Percentiles rank a stretch among this genome's conserved stretches.
Conservation (phyloP, 2,888 invertebrate species). For the Deroplatys truncata region DNA sequence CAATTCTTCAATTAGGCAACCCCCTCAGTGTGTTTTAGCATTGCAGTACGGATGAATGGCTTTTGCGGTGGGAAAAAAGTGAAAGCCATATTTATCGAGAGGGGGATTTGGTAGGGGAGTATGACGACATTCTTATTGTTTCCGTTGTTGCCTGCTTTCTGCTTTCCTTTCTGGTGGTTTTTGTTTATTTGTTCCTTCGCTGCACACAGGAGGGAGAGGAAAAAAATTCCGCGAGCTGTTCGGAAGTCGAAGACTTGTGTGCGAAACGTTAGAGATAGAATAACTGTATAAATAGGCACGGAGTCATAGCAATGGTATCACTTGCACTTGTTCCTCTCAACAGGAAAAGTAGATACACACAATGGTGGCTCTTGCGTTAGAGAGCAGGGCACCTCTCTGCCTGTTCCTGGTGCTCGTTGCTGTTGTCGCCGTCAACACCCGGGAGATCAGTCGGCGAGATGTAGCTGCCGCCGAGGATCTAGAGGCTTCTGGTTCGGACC, state of each 20-base stretch:
- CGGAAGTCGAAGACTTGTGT: neutral
- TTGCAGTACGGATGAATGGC: neutral
- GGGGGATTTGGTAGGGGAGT: neutral
- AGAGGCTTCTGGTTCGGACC: conserved; percentile 38
- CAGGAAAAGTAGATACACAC: neutral
- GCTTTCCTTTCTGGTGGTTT: neutral
- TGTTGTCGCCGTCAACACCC: neutral
- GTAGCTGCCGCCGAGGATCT: conserved; percentile 33
- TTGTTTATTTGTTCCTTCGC: neutral
- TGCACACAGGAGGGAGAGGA: neutral
- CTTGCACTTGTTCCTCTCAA: neutral
- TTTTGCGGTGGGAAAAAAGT: conserved; percentile 1
- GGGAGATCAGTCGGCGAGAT: conserved; percentile 10
- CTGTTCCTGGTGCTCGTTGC: neutral
- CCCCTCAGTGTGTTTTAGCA: neutral
- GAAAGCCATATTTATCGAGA: neutral
- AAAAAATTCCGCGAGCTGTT: neutral
- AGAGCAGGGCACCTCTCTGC: neutral
- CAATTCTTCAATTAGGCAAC: neutral
- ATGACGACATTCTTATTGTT: neutral
- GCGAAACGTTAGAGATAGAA: neutral
- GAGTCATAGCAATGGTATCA: neutral
- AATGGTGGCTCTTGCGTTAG: neutral
- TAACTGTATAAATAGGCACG: neutral
- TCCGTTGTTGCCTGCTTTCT: neutral